Percentiles rank a stretch among this genome's conserved stretches.
These are phyloP conservation scores for Furnarius figulus DNA, from an alignment of 2,113 vertebrate genomes.

Conservation along the genomic window DNA sequence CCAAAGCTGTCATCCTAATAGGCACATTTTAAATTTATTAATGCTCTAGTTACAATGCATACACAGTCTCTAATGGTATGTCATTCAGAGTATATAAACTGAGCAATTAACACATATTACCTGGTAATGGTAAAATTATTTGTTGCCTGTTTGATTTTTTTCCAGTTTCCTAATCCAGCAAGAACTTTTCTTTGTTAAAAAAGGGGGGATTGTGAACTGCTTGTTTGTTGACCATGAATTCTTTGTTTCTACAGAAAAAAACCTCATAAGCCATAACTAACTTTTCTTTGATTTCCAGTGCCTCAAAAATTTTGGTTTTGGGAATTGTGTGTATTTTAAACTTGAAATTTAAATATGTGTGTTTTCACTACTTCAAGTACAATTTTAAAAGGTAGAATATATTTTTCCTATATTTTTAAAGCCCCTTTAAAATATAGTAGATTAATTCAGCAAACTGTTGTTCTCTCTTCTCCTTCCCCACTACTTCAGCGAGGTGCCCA, in stretches of 20 bases:
- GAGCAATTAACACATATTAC: conserved; percentile 87
- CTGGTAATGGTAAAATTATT: conserved; percentile 89
- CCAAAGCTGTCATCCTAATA: conserved; percentile 92
- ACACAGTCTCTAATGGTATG: conserved; percentile 89
- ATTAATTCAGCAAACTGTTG: neutral
- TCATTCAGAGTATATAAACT: conserved; percentile 88
- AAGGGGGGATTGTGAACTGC: neutral
- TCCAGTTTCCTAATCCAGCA: conserved; percentile 42
- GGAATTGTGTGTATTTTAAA: neutral
- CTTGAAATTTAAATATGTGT: neutral
- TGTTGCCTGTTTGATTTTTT: conserved; percentile 79
- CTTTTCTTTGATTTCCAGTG: neutral
- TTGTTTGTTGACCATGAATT: conserved; percentile 44
- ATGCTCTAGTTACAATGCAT: conserved; percentile 86
- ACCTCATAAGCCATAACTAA: conserved; percentile 18
- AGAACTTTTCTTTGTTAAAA: conserved; percentile 68
- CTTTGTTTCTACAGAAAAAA: conserved; percentile 38
- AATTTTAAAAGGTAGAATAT: neutral
- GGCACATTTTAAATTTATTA: conserved; percentile 93
- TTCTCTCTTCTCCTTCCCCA: neutral
- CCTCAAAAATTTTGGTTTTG: neutral
- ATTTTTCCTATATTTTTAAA: neutral
- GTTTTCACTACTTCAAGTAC: neutral
- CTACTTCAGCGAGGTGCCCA: neutral
- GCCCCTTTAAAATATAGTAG: neutral